Evolutionary conservation across 2,888 invertebrate genomes (phyloP), one percentile per base, ranked within the genome.

Genomic region (Athalia cordata): DNA sequence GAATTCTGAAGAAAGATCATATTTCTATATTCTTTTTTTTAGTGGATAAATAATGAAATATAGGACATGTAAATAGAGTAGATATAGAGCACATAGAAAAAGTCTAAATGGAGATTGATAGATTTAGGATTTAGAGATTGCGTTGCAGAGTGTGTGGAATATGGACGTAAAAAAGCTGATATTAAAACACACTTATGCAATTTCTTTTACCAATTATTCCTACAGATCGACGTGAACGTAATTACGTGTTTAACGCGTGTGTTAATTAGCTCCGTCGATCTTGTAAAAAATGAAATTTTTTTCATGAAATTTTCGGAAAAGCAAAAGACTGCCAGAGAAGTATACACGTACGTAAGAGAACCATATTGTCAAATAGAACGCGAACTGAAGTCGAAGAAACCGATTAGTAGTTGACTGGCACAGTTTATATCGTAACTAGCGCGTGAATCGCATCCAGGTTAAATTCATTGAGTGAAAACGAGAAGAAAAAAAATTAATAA

Each of bases 21-120:
- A 29, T 2, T 29, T 29, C 29, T n/a, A n/a, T n/a, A n/a, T n/a
- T 29, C 29, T 29, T 29, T 29, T 29, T 29, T 80, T 77, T 76
- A 78, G 80, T 80, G 80, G 77, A 76, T 77, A 78, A 59, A 68
- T 61, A 65, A 77, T 11, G 45, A 15, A 6, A 5, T 47, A 49
- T 45, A 13, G 43, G n/a, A n/a, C 8, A 55, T 76, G 50, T 45
- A 67, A 29, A 76, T 66, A 66, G 5, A 75, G 77, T 78, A 66
- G 62, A 67, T 59, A 72, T 55, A 79, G 67, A 80, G 75, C 77
- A 77, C 55, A 55, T n/a, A 55, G 9, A 55, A 8, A 55, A 8
- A 55, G 9, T 11, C 55, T 11, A n/a, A 55, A 55, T 8, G n/a
- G n/a, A 29, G 29, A 29, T 29, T 29, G 29, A 29, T 29, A 29